Percentiles rank a stretch among this genome's conserved stretches.
phyloP scores from a whole-genome alignment of 2,888 invertebrate genomes.

The Boloria selene region DNA sequence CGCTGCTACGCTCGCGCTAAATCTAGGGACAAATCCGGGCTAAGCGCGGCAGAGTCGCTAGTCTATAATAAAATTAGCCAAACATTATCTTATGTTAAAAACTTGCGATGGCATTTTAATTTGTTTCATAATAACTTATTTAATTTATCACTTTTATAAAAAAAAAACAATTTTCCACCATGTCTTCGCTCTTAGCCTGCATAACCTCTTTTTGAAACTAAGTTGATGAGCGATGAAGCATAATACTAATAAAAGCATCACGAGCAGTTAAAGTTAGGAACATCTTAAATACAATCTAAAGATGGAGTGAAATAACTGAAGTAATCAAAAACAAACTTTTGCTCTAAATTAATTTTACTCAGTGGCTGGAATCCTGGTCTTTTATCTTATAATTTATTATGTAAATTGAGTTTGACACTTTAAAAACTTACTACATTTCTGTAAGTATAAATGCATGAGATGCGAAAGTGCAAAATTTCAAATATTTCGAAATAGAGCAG shows the following conservation, averaged over 20 bases:
- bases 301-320: conserved; percentile 27
- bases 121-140: too few species aligned
- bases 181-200: too few species aligned
- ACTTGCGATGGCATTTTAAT: too few species aligned
- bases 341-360: conserved; percentile 35
- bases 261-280: conserved; percentile 16
- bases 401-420: conserved; percentile 6
- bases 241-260: conserved; percentile 18
- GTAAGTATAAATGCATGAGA: background rate
- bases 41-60: too few species aligned
- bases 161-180: background rate
- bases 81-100: too few species aligned
- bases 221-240: background rate
- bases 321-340: conserved; percentile 40
- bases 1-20: too few species aligned
- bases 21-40: too few species aligned
- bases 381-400: conserved; percentile 16
- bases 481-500: too few species aligned
- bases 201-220: background rate
- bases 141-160: background rate
- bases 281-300: conserved; percentile 29
- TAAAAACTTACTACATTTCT: background rate
- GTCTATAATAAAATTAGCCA: too few species aligned
- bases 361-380: conserved; percentile 10
- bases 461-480: too few species aligned